Conservation (phyloP, 2,113 vertebrate species). For the Odocoileus virginianus region DNA sequence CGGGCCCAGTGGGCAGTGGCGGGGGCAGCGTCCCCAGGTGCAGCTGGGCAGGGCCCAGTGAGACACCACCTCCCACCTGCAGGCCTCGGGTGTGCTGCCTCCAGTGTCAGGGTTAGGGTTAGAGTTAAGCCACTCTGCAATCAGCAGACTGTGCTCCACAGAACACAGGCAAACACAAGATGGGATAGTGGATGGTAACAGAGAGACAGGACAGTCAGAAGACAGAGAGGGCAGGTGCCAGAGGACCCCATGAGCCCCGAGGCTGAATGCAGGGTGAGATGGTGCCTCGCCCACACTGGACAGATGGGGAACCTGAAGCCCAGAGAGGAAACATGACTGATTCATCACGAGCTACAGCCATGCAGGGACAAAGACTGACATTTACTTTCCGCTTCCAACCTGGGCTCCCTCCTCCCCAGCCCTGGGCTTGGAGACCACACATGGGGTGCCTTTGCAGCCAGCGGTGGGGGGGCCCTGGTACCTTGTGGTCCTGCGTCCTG, state of each 20-base stretch:
- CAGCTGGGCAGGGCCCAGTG: background rate
- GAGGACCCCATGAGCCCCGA: background rate
- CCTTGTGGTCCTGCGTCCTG: conserved; percentile 92
- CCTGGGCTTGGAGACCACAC: background rate
- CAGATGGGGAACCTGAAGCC: background rate
- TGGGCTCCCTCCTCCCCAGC: background rate
- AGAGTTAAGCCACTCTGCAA: background rate
- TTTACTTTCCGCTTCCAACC: background rate
- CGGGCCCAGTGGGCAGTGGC: background rate
- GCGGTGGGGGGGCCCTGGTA: conserved; percentile 31
- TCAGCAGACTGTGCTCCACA: background rate
- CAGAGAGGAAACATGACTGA: background rate
- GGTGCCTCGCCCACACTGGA: background rate
- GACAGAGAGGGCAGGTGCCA: background rate
- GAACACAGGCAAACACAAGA: background rate
- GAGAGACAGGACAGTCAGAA: background rate
- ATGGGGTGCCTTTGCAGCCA: rapidly evolving
- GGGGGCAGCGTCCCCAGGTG: background rate
- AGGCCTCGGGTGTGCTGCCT: background rate
- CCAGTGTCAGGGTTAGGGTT: background rate
- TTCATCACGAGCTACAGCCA: rapidly evolving
- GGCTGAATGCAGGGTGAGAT: background rate
- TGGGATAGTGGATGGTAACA: background rate
- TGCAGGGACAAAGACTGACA: background rate
- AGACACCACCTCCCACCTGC: background rate